A percentile compares a stretch with the other conserved stretches of the same genome.
Evolutionary conservation across 2,888 invertebrate genomes (phyloP).

Genomic region (Apamea monoglypha): DNA sequence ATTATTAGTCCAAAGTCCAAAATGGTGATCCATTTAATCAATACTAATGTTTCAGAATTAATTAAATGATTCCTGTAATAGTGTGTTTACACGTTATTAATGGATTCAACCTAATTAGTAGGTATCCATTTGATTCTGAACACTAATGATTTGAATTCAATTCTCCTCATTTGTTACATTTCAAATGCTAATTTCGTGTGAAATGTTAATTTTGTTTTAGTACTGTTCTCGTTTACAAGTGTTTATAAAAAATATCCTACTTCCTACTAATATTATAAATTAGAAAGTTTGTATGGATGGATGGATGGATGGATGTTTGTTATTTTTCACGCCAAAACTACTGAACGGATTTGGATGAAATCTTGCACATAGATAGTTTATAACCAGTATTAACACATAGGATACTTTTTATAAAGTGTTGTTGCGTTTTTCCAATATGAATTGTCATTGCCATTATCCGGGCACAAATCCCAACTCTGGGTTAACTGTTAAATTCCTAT

Average conservation of each 20-base stretch:
- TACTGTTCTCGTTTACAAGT: not conserved
- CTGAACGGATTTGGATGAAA: too few species aligned
- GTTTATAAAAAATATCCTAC: too few species aligned
- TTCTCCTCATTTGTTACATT: constrained; percentile 33
- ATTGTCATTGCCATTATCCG: not conserved
- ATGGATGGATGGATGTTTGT: too few species aligned
- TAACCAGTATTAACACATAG: too few species aligned
- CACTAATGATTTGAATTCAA: constrained; percentile 31
- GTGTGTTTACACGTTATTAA: constrained; percentile 39
- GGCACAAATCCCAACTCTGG: not conserved
- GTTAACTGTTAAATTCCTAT: not conserved
- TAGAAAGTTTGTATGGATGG: too few species aligned
- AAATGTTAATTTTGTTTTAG: not conserved
- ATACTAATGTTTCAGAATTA: not conserved
- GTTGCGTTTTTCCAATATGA: not conserved
- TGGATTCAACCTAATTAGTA: constrained; percentile 41
- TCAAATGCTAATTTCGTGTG: constrained; percentile 22
- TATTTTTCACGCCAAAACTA: too few species aligned
- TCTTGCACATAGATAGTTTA: too few species aligned
- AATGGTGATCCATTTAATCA: not conserved
- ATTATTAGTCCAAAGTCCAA: not conserved
- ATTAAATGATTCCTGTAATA: constrained; percentile 10
- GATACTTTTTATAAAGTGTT: not conserved
- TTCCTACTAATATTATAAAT: too few species aligned
- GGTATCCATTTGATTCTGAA: constrained; percentile 43